Conservation (phyloP, 2,888 invertebrate genomes). For the Tiphia femorata region DNA sequence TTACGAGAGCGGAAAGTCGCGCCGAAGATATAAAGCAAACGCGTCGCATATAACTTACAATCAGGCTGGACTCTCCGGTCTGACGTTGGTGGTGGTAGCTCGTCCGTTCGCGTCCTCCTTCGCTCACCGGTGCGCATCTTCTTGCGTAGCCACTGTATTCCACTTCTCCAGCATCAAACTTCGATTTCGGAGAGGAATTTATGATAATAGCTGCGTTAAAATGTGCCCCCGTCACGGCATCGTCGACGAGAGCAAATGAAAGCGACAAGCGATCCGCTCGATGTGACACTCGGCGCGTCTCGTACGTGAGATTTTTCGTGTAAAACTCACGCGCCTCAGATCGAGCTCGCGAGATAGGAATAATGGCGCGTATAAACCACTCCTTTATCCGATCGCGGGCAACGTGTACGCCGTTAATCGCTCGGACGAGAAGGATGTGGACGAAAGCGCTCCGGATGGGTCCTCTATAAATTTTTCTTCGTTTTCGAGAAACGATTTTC, state of each 20-base stretch:
- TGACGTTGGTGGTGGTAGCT: too few species aligned
- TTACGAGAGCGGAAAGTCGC: conserved; percentile 68
- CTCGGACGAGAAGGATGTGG: too few species aligned
- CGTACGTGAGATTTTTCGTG: conserved; percentile 20
- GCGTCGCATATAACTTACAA: conserved; percentile 68
- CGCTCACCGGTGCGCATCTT: conserved; percentile 39
- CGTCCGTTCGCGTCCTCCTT: conserved; percentile 50
- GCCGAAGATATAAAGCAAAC: conserved; percentile 67
- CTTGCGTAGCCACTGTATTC: conserved; percentile 37
- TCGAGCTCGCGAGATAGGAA: too few species aligned
- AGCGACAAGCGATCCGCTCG: too few species aligned
- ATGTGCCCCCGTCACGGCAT: too few species aligned
- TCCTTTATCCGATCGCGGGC: too few species aligned
- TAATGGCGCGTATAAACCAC: too few species aligned
- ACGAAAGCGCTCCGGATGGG: too few species aligned
- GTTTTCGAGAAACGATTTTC: too few species aligned
- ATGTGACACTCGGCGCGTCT: conserved; percentile 21
- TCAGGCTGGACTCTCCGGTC: conserved; percentile 63
- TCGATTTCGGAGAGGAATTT: conserved; percentile 44
- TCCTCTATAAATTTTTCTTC: too few species aligned
- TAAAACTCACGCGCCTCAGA: background rate
- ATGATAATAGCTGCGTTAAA: conserved; percentile 30
- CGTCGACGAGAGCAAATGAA: too few species aligned
- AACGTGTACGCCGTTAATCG: too few species aligned
- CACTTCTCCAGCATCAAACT: conserved; percentile 43